A percentile compares a stretch with the other conserved stretches of the same genome.
phyloP scores from a whole-genome alignment of 1,140 invertebrate species.

The Sycophila sp. region DNA sequence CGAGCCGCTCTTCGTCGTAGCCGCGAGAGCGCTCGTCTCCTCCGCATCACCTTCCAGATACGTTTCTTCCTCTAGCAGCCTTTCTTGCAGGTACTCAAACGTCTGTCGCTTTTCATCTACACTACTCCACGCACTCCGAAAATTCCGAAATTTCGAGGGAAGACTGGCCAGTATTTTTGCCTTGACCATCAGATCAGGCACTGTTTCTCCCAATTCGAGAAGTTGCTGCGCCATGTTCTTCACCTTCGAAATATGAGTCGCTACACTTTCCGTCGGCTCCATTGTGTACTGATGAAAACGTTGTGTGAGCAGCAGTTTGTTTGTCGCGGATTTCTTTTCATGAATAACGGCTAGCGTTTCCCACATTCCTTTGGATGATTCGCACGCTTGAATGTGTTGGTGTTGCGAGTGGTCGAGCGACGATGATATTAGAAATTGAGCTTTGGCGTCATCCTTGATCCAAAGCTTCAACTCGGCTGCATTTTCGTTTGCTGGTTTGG shows the following conservation, averaged over 20 bases:
- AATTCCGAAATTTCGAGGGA: slow-evolving; percentile 29
- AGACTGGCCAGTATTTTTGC: slow-evolving; percentile 38
- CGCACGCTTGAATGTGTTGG: no score
- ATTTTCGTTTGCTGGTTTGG: background rate
- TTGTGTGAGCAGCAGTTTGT: slow-evolving; percentile 28
- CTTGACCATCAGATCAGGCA: slow-evolving; percentile 26
- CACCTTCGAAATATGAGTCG: slow-evolving; percentile 33
- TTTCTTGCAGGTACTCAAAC: slow-evolving; percentile 15
- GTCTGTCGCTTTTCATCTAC: slow-evolving; percentile 10
- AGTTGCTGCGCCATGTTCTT: slow-evolving; percentile 32
- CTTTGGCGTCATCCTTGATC: slow-evolving; percentile 31
- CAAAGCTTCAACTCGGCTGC: background rate
- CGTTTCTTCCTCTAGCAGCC: background rate
- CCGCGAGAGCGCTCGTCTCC: background rate
- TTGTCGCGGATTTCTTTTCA: background rate
- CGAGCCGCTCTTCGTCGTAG: background rate
- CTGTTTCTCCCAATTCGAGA: slow-evolving; percentile 33
- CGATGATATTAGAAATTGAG: slow-evolving; percentile 32
- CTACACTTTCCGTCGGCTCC: slow-evolving; percentile 18
- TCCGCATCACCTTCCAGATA: background rate
- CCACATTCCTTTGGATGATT: slow-evolving; percentile 9
- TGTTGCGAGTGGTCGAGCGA: slow-evolving; percentile 12
- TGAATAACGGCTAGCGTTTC: background rate
- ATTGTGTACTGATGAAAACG: slow-evolving; percentile 31
- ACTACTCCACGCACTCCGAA: slow-evolving; percentile 20